Percentiles rank a stretch among this genome's conserved stretches.
Conservation (phyloP, 2,113 vertebrate species). For the Engystomops pustulosus region DNA sequence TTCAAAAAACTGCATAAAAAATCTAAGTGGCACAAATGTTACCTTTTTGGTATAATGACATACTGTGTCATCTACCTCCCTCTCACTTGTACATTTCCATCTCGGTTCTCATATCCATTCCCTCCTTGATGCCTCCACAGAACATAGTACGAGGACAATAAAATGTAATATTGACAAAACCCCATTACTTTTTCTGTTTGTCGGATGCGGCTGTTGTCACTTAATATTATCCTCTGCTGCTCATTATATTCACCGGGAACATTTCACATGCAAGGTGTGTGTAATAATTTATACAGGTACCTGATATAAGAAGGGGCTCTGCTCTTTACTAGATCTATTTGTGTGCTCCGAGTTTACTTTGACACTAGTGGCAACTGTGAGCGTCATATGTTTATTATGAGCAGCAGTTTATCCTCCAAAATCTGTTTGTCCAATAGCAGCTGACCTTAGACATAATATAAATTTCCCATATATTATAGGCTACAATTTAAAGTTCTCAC, state of each 20-base stretch:
- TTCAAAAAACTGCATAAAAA: too few species aligned
- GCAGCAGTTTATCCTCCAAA: neutral
- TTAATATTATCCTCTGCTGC: neutral
- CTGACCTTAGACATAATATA: too few species aligned
- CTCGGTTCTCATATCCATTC: neutral
- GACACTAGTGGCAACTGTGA: neutral
- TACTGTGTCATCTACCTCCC: neutral
- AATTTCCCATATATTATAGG: too few species aligned
- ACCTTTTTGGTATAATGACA: neutral
- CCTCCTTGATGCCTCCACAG: neutral
- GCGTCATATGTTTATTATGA: neutral
- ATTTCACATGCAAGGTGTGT: neutral
- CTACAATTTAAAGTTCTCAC: too few species aligned
- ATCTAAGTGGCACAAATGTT: too few species aligned
- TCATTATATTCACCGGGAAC: neutral
- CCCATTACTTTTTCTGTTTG: neutral
- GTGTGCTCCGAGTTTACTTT: neutral
- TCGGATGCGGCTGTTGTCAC: neutral
- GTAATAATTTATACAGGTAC: neutral
- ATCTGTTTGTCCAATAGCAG: neutral
- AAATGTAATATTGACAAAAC: neutral
- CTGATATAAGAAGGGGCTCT: neutral
- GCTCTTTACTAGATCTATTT: too few species aligned
- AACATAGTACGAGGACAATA: slow-evolving; percentile 21
- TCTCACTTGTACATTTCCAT: neutral